Conservation (phyloP, 2,797 vertebrate species). For the Acomys russatus region DNA sequence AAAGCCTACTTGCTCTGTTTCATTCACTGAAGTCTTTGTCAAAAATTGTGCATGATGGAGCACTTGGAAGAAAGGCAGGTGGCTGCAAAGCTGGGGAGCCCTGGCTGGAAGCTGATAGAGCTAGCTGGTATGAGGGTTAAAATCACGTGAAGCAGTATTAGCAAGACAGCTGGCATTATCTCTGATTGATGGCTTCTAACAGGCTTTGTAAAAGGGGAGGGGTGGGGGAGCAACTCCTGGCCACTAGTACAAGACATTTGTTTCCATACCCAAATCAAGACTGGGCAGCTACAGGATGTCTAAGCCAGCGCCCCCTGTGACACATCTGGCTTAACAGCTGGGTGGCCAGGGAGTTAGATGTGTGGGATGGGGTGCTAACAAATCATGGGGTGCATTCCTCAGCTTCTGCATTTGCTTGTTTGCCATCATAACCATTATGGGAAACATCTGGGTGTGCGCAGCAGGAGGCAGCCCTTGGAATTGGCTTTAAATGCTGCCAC, state of each 20-base stretch:
- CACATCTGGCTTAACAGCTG: conserved; percentile 82
- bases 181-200: background rate
- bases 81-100: background rate
- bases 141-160: background rate
- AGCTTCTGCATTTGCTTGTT: conserved; percentile 74
- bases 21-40: conserved; percentile 51
- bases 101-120: background rate
- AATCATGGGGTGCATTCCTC: conserved; percentile 50
- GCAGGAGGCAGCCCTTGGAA: conserved; percentile 52
- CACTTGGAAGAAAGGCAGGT: conserved; percentile 11
- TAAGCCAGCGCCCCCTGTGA: conserved; percentile 68
- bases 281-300: background rate
- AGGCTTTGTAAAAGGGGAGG: background rate
- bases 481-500: conserved; percentile 62
- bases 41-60: background rate
- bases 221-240: background rate
- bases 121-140: background rate
- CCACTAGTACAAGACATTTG: background rate
- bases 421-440: conserved; percentile 57
- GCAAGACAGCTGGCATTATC: background rate
- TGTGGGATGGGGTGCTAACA: background rate
- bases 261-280: background rate
- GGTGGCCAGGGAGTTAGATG: conserved; percentile 12
- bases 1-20: background rate
- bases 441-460: conserved; percentile 76